A percentile compares a stretch with the other conserved stretches of the same genome.
Evolutionary conservation across 1,140 invertebrate genomes (phyloP).

Genomic region (Diachasmimorpha longicaudata): DNA sequence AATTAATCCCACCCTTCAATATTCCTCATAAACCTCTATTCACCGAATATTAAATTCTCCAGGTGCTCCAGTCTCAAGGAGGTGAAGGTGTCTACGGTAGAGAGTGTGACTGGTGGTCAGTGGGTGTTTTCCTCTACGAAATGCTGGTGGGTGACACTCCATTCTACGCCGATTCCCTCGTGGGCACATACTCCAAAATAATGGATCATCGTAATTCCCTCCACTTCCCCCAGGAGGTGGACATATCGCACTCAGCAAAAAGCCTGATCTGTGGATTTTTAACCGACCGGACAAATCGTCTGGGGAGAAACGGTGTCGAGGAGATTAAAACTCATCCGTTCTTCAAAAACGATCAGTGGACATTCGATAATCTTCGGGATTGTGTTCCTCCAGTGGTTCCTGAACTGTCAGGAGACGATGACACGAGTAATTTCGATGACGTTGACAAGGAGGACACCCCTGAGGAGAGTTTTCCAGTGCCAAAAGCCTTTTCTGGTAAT

Average conservation of each 20-base stretch:
- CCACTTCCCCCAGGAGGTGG: conserved; percentile 92
- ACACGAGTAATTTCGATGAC: conserved; percentile 98
- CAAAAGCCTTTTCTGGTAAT: conserved; percentile 98
- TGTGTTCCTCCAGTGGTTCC: conserved; percentile 96
- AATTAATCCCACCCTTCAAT: not conserved
- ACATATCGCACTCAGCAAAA: conserved; percentile 91
- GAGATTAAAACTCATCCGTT: conserved; percentile 96
- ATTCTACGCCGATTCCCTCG: conserved; percentile 97
- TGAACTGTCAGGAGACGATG: conserved; percentile 93
- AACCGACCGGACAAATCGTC: conserved; percentile 87
- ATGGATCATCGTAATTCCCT: conserved; percentile 98
- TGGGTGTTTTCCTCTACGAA: conserved; percentile 98
- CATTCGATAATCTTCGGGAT: conserved; percentile 93
- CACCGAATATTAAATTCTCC: not conserved
- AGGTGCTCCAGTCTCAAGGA: conserved; percentile 87
- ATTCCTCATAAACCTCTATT: not conserved
- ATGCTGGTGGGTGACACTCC: conserved; percentile 99
- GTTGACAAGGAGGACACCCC: conserved; percentile 90
- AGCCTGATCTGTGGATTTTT: conserved; percentile 92
- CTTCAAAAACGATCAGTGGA: conserved; percentile 97
- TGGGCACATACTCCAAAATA: conserved; percentile 98
- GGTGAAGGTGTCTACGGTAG: conserved; percentile 93
- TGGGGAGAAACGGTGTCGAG: conserved; percentile 92
- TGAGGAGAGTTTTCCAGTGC: conserved; percentile 91
- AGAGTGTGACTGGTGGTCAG: conserved; percentile 99